Conservation (phyloP, 2,113 vertebrate genomes). For the Dasyprocta punctata region DNA sequence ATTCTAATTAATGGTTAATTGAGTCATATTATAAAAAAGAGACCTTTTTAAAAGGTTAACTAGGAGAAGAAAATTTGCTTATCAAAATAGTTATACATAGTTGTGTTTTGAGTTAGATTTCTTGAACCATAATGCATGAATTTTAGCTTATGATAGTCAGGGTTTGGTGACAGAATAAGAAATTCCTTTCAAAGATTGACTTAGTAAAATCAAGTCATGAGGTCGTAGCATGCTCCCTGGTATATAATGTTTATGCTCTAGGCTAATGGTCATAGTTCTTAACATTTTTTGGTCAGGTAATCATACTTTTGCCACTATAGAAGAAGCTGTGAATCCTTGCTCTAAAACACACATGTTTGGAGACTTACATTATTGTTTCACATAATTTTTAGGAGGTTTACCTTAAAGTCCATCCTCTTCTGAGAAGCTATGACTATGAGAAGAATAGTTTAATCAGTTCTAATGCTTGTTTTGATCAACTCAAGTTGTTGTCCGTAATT, state of each 20-base stretch:
- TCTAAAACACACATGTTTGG: background rate
- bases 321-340: background rate
- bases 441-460: background rate
- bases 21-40: background rate
- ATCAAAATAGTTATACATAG: background rate
- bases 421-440: background rate
- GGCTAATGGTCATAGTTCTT: background rate
- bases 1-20: background rate
- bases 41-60: background rate
- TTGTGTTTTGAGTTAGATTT: background rate
- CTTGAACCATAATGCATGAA: background rate
- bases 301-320: background rate
- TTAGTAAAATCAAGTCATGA: slow-evolving; percentile 18
- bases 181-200: background rate
- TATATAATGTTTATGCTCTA: background rate
- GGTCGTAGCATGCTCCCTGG: background rate
- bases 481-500: background rate
- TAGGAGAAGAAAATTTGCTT: slow-evolving; percentile 18
- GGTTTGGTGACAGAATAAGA: background rate
- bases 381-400: background rate
- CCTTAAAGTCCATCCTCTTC: background rate
- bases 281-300: background rate
- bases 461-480: slow-evolving; percentile 26
- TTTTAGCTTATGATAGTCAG: background rate
- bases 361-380: background rate